phyloP scores from a whole-genome alignment of 1,140 invertebrate species.

The Anthonomus grandis region DNA sequence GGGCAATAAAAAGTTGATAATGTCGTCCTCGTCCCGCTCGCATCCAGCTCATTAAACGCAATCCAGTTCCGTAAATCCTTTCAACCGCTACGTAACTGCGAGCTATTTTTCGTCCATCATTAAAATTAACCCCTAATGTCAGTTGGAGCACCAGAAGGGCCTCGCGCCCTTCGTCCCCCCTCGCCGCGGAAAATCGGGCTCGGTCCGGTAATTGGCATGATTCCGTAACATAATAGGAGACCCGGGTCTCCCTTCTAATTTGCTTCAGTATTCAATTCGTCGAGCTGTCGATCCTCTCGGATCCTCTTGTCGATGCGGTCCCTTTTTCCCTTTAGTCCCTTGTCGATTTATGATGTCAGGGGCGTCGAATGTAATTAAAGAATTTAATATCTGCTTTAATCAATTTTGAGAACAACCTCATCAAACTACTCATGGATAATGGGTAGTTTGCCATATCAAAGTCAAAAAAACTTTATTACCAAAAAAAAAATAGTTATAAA shows the following conservation, averaged over 20 bases:
- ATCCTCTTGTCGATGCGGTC: slow-evolving; percentile 13
- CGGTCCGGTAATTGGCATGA: slow-evolving; percentile 20
- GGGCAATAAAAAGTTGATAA: too few relatives aligned
- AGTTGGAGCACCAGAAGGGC: slow-evolving; percentile 13
- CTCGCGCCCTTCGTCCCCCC: too few relatives aligned
- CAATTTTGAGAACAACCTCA: too few relatives aligned
- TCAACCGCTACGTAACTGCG: slow-evolving; percentile 13
- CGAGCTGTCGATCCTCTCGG: slow-evolving; percentile 14
- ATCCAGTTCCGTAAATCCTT: too few relatives aligned
- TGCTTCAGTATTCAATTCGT: slow-evolving; percentile 19
- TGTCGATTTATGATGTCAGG: background rate
- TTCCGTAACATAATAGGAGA: slow-evolving; percentile 19
- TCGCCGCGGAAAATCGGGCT: slow-evolving; percentile 17
- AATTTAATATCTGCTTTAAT: too few relatives aligned
- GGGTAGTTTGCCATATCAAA: too few relatives aligned
- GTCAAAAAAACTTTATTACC: too few relatives aligned
- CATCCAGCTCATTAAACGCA: too few relatives aligned
- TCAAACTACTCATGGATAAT: too few relatives aligned
- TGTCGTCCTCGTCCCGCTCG: too few relatives aligned
- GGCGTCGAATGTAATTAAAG: too few relatives aligned
- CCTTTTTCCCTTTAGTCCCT: slow-evolving; percentile 6
- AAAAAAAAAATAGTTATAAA: too few relatives aligned
- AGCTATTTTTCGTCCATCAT: slow-evolving; percentile 16
- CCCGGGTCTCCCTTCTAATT: slow-evolving; percentile 16
- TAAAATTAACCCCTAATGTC: slow-evolving; percentile 20